These are phyloP conservation scores for Eupsilia transversa DNA, from an alignment of 2,888 invertebrate species.

Conservation along the genomic window DNA sequence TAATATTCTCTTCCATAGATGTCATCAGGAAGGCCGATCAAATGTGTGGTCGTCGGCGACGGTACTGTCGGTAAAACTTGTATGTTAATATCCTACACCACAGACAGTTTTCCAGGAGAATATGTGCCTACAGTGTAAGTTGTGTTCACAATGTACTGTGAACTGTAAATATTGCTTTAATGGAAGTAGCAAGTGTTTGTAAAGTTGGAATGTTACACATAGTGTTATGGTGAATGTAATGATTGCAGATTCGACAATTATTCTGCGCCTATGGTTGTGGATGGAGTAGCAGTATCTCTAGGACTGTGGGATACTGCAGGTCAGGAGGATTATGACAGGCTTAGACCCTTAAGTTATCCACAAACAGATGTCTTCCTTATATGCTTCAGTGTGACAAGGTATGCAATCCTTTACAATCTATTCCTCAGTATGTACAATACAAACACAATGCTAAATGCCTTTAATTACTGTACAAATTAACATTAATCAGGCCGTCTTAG, in stretches of 20 bases:
- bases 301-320: conserved; percentile 99
- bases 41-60: conserved; percentile 98
- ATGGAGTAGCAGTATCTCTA: conserved; percentile 98
- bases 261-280: conserved; percentile 99
- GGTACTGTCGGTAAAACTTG: conserved; percentile 98
- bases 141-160: conserved; percentile 45
- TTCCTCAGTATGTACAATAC: conserved; percentile 1
- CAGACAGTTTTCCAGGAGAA: conserved; percentile 98
- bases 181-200: conserved; percentile 4
- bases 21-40: conserved; percentile 98
- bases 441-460: conserved; percentile 25
- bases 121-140: conserved; percentile 98
- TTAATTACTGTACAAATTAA: conserved; percentile 40
- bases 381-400: conserved; percentile 98
- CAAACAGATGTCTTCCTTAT: conserved; percentile 99
- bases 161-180: conserved; percentile 32
- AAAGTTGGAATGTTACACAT: conserved; percentile 14
- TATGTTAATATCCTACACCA: conserved; percentile 98
- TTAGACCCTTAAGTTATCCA: conserved; percentile 98
- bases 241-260: conserved; percentile 98
- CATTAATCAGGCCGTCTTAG: conserved; percentile 41
- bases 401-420: conserved; percentile 43
- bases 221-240: conserved; percentile 18
- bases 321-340: conserved; percentile 99
- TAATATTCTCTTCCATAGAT: conserved; percentile 89